These are phyloP conservation scores for Drosophila insularis DNA, from an alignment of 1,140 invertebrate genomes.

Conservation along the genomic window DNA sequence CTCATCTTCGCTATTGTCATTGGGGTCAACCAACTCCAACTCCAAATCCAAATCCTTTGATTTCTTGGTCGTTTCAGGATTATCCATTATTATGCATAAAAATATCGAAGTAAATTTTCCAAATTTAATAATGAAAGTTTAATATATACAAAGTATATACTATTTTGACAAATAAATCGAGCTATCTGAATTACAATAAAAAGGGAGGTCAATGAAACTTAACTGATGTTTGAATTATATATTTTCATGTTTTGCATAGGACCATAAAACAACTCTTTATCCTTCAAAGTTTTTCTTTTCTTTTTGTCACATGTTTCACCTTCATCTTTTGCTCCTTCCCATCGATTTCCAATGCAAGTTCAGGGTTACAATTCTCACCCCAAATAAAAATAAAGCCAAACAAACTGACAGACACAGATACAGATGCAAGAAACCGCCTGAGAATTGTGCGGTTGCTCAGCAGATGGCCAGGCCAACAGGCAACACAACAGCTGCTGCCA, in stretches of 20 bases:
- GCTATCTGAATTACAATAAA: not conserved
- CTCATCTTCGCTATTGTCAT: conserved; percentile 34
- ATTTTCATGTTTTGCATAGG: not conserved
- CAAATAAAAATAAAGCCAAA: not conserved
- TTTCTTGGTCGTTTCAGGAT: not conserved
- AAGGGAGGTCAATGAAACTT: not conserved
- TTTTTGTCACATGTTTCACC: conserved; percentile 11
- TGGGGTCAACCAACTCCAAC: conserved; percentile 7
- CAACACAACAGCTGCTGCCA: conserved; percentile 6
- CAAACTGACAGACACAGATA: not conserved
- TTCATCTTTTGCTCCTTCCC: not conserved
- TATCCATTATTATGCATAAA: no score
- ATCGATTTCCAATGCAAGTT: conserved; percentile 72
- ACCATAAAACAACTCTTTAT: not conserved
- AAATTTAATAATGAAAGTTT: not conserved
- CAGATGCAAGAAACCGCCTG: conserved; percentile 3
- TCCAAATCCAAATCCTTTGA: not conserved
- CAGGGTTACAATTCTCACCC: conserved; percentile 49
- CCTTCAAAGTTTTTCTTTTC: not conserved
- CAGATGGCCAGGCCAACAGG: conserved; percentile 5
- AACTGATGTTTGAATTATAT: not conserved
- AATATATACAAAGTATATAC: not conserved
- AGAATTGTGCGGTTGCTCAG: conserved; percentile 8
- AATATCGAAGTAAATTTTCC: conserved; percentile 9
- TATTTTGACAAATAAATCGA: not conserved